Evolutionary conservation across 2,797 vertebrate species (phyloP).

Genomic region (Nothura maculosa): DNA sequence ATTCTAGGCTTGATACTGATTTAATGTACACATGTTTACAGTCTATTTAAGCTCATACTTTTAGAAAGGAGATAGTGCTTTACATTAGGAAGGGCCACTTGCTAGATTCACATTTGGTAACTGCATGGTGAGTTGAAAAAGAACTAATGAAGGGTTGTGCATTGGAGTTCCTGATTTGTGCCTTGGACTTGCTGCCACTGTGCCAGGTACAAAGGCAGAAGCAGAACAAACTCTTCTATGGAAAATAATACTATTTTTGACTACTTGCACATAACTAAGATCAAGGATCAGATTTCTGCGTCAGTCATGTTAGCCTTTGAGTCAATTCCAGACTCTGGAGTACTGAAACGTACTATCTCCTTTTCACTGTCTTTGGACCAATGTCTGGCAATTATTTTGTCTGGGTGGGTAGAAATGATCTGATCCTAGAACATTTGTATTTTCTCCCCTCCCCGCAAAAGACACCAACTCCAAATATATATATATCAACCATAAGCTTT

Average conservation of each 20-base stretch:
- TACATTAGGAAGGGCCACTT: constrained; percentile 45
- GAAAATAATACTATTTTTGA: constrained; percentile 38
- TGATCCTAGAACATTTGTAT: background rate
- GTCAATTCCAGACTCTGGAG: accelerated
- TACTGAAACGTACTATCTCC: background rate
- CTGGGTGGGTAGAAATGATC: background rate
- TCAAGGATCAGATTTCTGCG: background rate
- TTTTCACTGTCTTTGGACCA: background rate
- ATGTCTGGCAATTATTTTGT: background rate
- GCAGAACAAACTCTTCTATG: constrained; percentile 49
- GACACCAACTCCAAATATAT: background rate
- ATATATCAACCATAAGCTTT: background rate
- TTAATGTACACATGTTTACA: background rate
- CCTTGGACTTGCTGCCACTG: constrained; percentile 43
- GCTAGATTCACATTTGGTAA: constrained; percentile 62
- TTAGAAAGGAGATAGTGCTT: constrained; percentile 24
- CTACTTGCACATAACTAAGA: background rate
- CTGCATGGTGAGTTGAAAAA: constrained; percentile 57
- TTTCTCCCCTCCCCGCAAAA: background rate
- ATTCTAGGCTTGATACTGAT: background rate
- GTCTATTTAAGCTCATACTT: constrained; percentile 24
- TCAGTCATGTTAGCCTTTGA: background rate
- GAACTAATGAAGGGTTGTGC: constrained; percentile 27
- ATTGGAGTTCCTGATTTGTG: constrained; percentile 48
- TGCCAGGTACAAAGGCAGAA: constrained; percentile 57